These are phyloP conservation scores for Mobula birostris DNA, from an alignment of 2,113 vertebrate species.

Conservation along the genomic window DNA sequence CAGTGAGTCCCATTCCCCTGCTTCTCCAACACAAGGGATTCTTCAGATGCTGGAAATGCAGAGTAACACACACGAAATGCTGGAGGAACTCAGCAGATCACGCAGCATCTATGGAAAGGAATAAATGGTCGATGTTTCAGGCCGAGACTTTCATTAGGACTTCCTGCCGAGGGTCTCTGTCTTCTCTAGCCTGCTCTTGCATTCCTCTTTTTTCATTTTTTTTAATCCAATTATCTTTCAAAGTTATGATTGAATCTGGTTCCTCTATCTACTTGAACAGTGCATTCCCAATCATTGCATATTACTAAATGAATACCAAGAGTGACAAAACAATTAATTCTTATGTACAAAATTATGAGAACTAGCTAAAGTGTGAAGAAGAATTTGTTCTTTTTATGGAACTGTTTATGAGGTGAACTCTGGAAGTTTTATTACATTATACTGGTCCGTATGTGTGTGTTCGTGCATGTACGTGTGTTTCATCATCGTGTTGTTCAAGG, in stretches of 20 bases:
- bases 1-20: too few relatives aligned
- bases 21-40: background rate
- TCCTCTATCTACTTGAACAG: background rate
- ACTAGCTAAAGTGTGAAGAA: background rate
- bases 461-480: too few relatives aligned
- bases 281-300: background rate
- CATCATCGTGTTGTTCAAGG: background rate
- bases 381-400: background rate
- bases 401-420: background rate
- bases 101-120: too few relatives aligned
- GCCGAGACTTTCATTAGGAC: too few relatives aligned
- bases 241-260: background rate
- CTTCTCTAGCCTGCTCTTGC: background rate
- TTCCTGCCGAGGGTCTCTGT: too few relatives aligned
- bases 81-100: too few relatives aligned
- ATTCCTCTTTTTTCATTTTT: background rate
- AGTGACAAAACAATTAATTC: background rate
- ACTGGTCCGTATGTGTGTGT: background rate
- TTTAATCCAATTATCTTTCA: background rate
- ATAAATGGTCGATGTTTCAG: too few relatives aligned
- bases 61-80: too few relatives aligned
- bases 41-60: too few relatives aligned
- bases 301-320: background rate
- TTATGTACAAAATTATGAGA: background rate
- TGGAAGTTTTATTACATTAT: background rate